Evolutionary conservation across 2,797 vertebrate genomes (phyloP), one percentile per base, ranked within the genome.

Genomic region (Sebastes matsubarae): DNA sequence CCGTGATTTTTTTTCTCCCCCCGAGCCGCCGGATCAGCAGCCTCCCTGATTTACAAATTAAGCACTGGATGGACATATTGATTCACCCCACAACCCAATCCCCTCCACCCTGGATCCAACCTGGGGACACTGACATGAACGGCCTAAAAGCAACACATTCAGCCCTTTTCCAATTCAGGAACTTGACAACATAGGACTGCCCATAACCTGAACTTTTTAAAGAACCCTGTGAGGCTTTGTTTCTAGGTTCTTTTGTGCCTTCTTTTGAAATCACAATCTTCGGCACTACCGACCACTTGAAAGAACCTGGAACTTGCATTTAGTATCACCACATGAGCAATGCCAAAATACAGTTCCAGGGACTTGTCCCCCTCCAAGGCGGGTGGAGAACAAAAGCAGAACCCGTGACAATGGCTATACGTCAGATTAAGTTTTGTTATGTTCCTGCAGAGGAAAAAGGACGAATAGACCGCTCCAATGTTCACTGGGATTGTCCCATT

Each of bases 261-360:
- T 70, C 32, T 38, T 85, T 65, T 68, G 27, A 77, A 89, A 89
- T 69, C 84, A 67, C 55, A 81, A 77, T 77, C 70, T 50, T 68
- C 70, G 75, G 74, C 32, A 38, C 46, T 72, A 29, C 66, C 30
- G 52, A 57, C 38, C 54, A 50, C 11, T 75, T 38, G 16, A 68
- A 81, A 76, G 68, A 38, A 69, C 25, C 72, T 75, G 32, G 60
- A 82, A 70, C 36, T 32, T 59, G 16, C 20, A 68, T 78, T 67
- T 64, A 46, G 4, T 30, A 57, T 46, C 54, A 68, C 22, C 32
- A 25, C 57, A 25, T 25, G 59, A 79, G 32, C 55, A 27, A 22
- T 9, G 72, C 57, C 52, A 68, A 61, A 69, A 79, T 54, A 55
- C 34, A 72, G 57, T 60, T 81, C 52, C 38, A 68, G 54, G 38